Conservation (phyloP, 2,113 vertebrate genomes). For the Rhynchopsitta pachyrhyncha region DNA sequence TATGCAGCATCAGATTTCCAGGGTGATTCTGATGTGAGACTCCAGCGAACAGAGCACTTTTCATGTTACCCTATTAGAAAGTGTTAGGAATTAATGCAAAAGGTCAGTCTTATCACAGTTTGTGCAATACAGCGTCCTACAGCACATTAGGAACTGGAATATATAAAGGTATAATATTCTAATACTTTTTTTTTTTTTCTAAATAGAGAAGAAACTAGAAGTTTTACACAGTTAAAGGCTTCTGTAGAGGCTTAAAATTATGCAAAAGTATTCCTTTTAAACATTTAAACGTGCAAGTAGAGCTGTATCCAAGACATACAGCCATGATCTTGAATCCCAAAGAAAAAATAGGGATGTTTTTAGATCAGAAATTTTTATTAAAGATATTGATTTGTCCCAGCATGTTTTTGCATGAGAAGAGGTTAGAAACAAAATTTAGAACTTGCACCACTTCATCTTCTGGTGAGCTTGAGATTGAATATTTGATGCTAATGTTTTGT, state of each 20-base stretch:
- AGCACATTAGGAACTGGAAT: not conserved
- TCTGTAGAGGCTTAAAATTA: not conserved
- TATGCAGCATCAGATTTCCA: not conserved
- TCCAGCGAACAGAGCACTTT: not conserved
- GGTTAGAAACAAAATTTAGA: not conserved
- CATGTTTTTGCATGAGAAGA: not conserved
- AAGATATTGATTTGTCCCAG: not conserved
- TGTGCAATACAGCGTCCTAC: not conserved
- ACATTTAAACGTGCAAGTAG: not conserved
- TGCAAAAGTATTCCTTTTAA: not conserved
- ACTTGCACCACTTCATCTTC: not conserved
- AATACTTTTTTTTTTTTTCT: not conserved
- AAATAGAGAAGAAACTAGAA: slow-evolving; percentile 1
- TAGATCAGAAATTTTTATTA: not conserved
- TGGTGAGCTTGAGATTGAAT: not conserved
- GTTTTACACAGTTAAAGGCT: slow-evolving; percentile 31
- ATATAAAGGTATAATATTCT: not conserved
- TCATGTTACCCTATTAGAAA: not conserved
- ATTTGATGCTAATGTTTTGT: not conserved
- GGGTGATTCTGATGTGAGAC: not conserved
- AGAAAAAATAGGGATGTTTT: not conserved
- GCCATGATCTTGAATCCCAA: not conserved
- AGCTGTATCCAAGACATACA: not conserved
- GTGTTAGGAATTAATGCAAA: not conserved
- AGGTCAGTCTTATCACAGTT: not conserved